Evolutionary conservation across 2,888 invertebrate species (phyloP).

Genomic region (Mechanitis messenoides): DNA sequence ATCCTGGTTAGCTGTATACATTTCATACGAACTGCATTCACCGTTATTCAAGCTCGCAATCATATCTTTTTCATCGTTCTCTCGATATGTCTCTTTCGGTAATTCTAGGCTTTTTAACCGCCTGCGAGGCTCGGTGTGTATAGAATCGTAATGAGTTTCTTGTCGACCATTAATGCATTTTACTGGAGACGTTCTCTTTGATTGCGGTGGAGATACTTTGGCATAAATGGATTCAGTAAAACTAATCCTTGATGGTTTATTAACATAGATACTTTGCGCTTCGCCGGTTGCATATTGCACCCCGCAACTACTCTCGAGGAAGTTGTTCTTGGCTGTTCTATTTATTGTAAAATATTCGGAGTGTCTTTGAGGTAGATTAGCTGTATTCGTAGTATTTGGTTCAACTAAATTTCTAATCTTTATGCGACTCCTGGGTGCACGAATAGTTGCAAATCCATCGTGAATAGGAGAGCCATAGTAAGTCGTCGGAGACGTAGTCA

Average conservation of each 20-base stretch:
- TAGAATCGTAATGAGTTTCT: conserved; percentile 70
- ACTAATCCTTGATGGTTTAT: conserved; percentile 57
- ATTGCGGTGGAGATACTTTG: conserved; percentile 63
- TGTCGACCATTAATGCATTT: conserved; percentile 51
- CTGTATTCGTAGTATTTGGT: conserved; percentile 48
- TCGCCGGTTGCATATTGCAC: conserved; percentile 58
- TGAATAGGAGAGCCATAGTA: conserved; percentile 80
- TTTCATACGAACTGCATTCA: conserved; percentile 58
- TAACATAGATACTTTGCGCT: conserved; percentile 36
- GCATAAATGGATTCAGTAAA: conserved; percentile 71
- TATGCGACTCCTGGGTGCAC: conserved; percentile 76
- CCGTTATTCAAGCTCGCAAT: conserved; percentile 60
- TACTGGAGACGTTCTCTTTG: conserved; percentile 59
- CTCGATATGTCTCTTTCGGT: conserved; percentile 51
- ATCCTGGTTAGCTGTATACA: conserved; percentile 60
- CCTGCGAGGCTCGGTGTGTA: conserved; percentile 68
- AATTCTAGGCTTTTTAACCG: conserved; percentile 67
- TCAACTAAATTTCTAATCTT: conserved; percentile 69
- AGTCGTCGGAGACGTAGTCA: conserved; percentile 59
- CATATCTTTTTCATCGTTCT: conserved; percentile 53
- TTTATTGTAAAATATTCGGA: conserved; percentile 72
- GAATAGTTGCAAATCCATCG: conserved; percentile 92
- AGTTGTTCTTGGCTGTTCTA: conserved; percentile 62
- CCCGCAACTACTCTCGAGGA: conserved; percentile 60
- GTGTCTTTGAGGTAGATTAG: conserved; percentile 69